Conservation (phyloP, 2,797 vertebrate genomes). For the Thaleichthys pacificus region DNA sequence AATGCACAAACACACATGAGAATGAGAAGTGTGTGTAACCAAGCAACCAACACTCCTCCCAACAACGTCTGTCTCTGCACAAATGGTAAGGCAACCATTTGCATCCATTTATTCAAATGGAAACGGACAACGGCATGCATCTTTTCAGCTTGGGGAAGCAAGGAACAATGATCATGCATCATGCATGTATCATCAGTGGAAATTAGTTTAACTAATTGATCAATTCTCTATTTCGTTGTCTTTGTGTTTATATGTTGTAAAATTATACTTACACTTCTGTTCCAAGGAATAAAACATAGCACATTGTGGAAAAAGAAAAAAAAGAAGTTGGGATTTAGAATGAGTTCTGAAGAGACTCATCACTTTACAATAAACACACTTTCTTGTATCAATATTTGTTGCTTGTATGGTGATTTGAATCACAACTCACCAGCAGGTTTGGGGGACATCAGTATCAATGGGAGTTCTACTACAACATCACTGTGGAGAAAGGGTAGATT, state of each 20-base stretch:
- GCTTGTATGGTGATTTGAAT: background rate
- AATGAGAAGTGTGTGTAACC: slow-evolving; percentile 6
- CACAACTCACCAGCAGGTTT: slow-evolving; percentile 79
- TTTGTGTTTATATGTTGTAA: background rate
- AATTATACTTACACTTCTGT: slow-evolving; percentile 75
- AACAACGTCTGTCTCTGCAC: background rate
- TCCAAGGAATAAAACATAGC: slow-evolving; percentile 28
- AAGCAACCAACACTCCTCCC: background rate
- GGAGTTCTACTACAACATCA: slow-evolving; percentile 81
- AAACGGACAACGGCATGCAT: background rate
- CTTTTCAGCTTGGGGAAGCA: background rate
- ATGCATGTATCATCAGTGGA: background rate
- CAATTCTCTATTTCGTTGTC: background rate
- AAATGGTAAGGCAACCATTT: background rate
- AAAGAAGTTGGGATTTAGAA: slow-evolving; percentile 16
- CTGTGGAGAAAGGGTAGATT: slow-evolving; percentile 62
- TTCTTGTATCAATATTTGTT: background rate
- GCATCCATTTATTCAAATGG: background rate
- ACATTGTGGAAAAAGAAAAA: slow-evolving; percentile 23
- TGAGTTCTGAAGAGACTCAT: background rate
- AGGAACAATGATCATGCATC: background rate
- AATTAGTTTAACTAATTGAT: background rate
- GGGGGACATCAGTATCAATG: slow-evolving; percentile 85
- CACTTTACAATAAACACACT: background rate
- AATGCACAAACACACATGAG: slow-evolving; percentile 40